phyloP scores from a whole-genome alignment of 1,140 invertebrate genomes.

The Trichonephila clavipes region DNA sequence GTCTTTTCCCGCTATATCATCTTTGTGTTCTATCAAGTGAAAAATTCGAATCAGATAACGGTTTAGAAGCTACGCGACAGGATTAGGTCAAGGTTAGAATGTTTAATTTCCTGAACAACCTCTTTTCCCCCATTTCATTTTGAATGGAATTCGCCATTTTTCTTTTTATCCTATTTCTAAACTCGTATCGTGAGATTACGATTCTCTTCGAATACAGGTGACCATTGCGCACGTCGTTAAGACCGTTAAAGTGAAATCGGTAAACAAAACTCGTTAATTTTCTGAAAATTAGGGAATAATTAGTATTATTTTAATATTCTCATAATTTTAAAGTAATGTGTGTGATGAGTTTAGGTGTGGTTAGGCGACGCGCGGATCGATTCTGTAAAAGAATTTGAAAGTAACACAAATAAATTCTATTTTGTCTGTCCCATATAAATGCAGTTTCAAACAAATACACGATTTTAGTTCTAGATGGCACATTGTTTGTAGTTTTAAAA shows the following conservation, averaged over 20 bases:
- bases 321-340: too few relatives aligned
- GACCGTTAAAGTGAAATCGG: not conserved
- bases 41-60: conserved; percentile 40
- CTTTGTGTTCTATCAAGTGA: not conserved
- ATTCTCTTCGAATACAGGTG: not conserved
- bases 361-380: too few relatives aligned
- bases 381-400: too few relatives aligned
- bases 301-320: too few relatives aligned
- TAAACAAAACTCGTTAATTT: too few relatives aligned
- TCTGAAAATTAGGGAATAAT: too few relatives aligned
- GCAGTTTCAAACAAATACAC: too few relatives aligned
- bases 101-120: conserved; percentile 31
- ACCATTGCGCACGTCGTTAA: not conserved
- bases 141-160: conserved; percentile 8
- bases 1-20: not conserved
- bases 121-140: conserved; percentile 31
- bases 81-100: conserved; percentile 52
- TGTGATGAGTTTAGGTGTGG: too few relatives aligned
- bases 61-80: conserved; percentile 15
- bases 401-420: too few relatives aligned
- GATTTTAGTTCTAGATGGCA: too few relatives aligned
- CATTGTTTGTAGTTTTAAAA: too few relatives aligned
- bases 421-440: too few relatives aligned
- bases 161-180: not conserved
- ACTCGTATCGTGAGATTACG: not conserved